These are phyloP conservation scores for Clanis bilineata DNA, from an alignment of 2,888 invertebrate species.

Conservation along the genomic window DNA sequence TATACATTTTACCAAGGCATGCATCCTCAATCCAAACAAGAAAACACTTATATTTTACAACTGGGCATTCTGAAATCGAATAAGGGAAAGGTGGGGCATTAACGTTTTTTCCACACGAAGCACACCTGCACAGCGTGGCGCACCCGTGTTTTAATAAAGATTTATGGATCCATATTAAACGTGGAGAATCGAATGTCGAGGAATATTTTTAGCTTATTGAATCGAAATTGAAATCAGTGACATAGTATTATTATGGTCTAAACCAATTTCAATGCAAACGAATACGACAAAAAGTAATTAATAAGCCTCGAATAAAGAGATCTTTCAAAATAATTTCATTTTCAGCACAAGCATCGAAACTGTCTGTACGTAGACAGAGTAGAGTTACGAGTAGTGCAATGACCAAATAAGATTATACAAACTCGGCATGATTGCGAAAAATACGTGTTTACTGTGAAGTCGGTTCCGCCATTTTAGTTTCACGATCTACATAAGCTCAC, in stretches of 20 bases:
- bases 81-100: constrained; percentile 31
- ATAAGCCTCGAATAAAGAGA: too few relatives aligned
- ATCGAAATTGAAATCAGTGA: neutral
- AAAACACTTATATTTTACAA: neutral
- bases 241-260: neutral
- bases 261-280: too few relatives aligned
- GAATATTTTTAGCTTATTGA: neutral
- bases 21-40: neutral
- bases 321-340: too few relatives aligned
- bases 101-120: constrained; percentile 32
- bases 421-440: too few relatives aligned
- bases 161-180: constrained; percentile 13
- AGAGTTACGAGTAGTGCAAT: too few relatives aligned
- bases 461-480: too few relatives aligned
- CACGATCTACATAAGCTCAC: too few relatives aligned
- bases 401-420: too few relatives aligned
- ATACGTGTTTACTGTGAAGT: too few relatives aligned
- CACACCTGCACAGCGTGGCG: constrained; percentile 34
- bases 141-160: constrained; percentile 31
- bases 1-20: neutral
- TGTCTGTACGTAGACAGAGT: too few relatives aligned
- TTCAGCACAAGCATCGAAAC: too few relatives aligned
- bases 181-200: neutral
- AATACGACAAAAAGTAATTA: neutral
- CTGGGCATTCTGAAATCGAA: neutral